Base-by-base conservation (phyloP, 2,113 vertebrate genomes). In the Aramus guarauna region DNA sequence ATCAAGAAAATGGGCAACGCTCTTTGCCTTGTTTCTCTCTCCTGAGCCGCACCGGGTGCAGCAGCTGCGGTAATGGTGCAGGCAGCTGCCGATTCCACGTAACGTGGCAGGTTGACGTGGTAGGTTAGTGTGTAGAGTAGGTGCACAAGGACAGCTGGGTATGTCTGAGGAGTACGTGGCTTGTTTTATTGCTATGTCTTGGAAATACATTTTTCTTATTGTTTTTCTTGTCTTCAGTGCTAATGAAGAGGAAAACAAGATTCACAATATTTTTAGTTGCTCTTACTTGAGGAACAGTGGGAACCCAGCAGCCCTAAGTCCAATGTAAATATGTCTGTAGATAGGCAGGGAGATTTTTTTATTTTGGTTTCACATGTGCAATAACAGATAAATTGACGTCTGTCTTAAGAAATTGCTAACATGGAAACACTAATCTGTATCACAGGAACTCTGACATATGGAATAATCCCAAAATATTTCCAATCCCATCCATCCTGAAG, bases 1-100 rank as follows among this genome's bases (percentile, higher is more conserved):
- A 64, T 37, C 23, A 15, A 75, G 50, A 69, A 80, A 74, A 69
- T 3, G 11, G 9, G 18, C 60, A 56, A 34, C 2, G 9, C 2
- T 5, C 1, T 50, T 18, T 69, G 74, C 10, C 53, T 63, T 1
- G 0, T 59, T 80, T 47, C 43, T 84, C 24, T 52, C 29, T 58
- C 9, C 37, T 36, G 50, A 47, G 74, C 19, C 1, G 0, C 23
- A 15, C 9, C 1, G 1, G 18, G 14, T 5, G 47, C 50, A n/a
- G n/a, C n/a, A n/a, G 58, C 48, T 27, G 48, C 29, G 2, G 37
- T 30, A 41, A 32, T 5, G 8, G 41, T 30, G 47, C 9, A 43
- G 32, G 56, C 47, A 79, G 37, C 41, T 63, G 29, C 12, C 0
- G 5, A 5, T 58, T 56, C 71, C 58, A 29, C n/a, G 32, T 47